A percentile compares a stretch with the other conserved stretches of the same genome.
Evolutionary conservation across 1,140 invertebrate genomes (phyloP).

Genomic region (Camponotus vicinus): DNA sequence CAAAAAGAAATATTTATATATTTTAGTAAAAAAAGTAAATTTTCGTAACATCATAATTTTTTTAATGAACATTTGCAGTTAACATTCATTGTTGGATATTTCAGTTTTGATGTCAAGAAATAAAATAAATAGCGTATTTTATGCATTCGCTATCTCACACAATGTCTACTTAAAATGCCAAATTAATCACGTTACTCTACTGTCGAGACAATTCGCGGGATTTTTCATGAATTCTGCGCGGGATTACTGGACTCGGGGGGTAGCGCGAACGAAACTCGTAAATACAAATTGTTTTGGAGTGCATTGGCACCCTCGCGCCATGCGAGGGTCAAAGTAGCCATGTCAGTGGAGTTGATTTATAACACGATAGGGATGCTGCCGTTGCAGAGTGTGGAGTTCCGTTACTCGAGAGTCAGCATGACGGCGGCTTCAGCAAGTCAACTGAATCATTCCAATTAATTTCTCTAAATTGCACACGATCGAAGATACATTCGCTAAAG

Average conservation of each 20-base stretch:
- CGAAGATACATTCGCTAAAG: not conserved
- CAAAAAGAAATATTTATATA: slow-evolving; percentile 8
- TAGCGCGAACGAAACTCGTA: slow-evolving; percentile 45
- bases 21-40: slow-evolving; percentile 21
- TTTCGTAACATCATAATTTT: slow-evolving; percentile 3
- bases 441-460: slow-evolving; percentile 60
- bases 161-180: slow-evolving; percentile 52
- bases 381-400: slow-evolving; percentile 42
- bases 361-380: slow-evolving; percentile 45
- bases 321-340: slow-evolving; percentile 63
- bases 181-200: slow-evolving; percentile 52
- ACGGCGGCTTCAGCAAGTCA: slow-evolving; percentile 43
- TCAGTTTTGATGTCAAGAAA: slow-evolving; percentile 22
- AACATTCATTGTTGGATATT: slow-evolving; percentile 31
- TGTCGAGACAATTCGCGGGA: slow-evolving; percentile 51
- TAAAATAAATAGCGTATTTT: slow-evolving; percentile 44
- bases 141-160: slow-evolving; percentile 20
- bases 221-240: slow-evolving; percentile 55
- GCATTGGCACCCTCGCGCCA: slow-evolving; percentile 40
- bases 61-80: not conserved
- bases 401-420: slow-evolving; percentile 63
- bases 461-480: slow-evolving; percentile 49
- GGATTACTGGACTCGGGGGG: slow-evolving; percentile 8
- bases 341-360: slow-evolving; percentile 71
- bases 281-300: slow-evolving; percentile 66